These are phyloP conservation scores for Ricordea florida DNA, from an alignment of 92 coral and sea anemone species.

Conservation along the genomic window DNA sequence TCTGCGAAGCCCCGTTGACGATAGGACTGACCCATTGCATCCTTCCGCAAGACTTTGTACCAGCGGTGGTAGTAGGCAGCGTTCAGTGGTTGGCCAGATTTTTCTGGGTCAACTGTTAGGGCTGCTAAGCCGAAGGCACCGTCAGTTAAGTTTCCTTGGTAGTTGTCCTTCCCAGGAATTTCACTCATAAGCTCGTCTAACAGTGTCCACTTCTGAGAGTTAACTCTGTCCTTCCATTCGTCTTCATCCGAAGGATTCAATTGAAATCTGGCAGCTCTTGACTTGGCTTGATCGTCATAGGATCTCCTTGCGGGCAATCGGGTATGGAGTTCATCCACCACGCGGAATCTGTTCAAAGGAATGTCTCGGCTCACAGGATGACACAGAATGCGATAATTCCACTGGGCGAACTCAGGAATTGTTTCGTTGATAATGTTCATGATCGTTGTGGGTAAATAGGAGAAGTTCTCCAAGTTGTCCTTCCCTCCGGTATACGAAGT, in stretches of 20 bases:
- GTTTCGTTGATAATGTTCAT: conserved; percentile 77
- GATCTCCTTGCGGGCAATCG: conserved; percentile 3
- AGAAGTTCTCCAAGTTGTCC: conserved; percentile 90
- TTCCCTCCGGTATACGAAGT: conserved; percentile 93
- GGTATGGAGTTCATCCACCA: conserved; percentile 47
- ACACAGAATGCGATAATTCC: conserved; percentile 82
- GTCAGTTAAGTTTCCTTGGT: conserved; percentile 70
- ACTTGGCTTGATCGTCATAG: conserved; percentile 18
- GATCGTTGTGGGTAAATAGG: conserved; percentile 86
- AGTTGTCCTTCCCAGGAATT: conserved; percentile 91
- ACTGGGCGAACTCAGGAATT: conserved; percentile 75
- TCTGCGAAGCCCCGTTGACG: conserved; percentile 89
- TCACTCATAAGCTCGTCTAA: conserved; percentile 58
- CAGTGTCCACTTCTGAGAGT: conserved; percentile 10
- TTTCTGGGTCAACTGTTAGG: conserved; percentile 58
- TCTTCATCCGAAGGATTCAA: conserved; percentile 53
- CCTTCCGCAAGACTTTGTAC: conserved; percentile 74
- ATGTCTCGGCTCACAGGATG: conserved; percentile 70
- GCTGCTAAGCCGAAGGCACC: conserved; percentile 77
- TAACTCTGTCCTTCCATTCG: conserved; percentile 36
- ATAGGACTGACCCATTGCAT: conserved; percentile 87
- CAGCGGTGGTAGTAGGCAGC: conserved; percentile 86
- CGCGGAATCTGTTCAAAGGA: conserved; percentile 62
- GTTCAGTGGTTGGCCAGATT: conserved; percentile 56
- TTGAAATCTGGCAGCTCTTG: conserved; percentile 74